These are phyloP conservation scores for Bettongia penicillata DNA, from an alignment of 2,113 vertebrate genomes.

Conservation along the genomic window DNA sequence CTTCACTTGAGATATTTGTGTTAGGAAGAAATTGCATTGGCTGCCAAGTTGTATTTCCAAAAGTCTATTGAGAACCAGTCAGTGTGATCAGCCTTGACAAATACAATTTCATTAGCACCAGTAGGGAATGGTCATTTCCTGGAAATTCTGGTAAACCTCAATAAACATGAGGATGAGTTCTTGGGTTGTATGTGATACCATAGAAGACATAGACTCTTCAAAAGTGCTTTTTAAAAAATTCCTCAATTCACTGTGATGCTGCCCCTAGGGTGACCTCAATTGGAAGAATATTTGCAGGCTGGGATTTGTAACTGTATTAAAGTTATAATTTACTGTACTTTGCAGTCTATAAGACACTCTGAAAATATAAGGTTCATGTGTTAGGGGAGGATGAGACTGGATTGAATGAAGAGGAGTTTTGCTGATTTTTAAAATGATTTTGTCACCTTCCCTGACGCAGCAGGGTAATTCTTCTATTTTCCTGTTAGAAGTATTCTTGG, in stretches of 20 bases:
- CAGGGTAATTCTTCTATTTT: conserved; percentile 42
- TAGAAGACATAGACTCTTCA: not conserved
- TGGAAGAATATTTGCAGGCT: not conserved
- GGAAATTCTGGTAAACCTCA: not conserved
- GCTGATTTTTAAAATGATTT: conserved; percentile 28
- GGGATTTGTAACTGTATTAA: conserved; percentile 8
- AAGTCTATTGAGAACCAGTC: not conserved
- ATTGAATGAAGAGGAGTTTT: conserved; percentile 28
- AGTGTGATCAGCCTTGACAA: not conserved
- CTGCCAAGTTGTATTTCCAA: not conserved
- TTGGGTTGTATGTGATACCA: not conserved
- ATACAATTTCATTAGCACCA: not conserved
- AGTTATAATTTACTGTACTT: conserved; percentile 29
- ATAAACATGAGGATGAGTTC: not conserved
- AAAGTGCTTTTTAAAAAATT: not conserved
- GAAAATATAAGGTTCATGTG: conserved; percentile 17
- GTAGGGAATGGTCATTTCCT: not conserved
- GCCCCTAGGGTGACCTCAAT: not conserved
- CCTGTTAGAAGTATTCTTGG: not conserved
- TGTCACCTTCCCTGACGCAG: conserved; percentile 42
- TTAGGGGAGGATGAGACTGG: conserved; percentile 17
- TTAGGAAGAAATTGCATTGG: conserved; percentile 10
- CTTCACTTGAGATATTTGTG: conserved; percentile 37
- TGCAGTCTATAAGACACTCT: conserved; percentile 38
- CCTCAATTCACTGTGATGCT: not conserved